These are phyloP conservation scores for Erithacus rubecula DNA, from an alignment of 2,797 vertebrate genomes.

Conservation along the genomic window DNA sequence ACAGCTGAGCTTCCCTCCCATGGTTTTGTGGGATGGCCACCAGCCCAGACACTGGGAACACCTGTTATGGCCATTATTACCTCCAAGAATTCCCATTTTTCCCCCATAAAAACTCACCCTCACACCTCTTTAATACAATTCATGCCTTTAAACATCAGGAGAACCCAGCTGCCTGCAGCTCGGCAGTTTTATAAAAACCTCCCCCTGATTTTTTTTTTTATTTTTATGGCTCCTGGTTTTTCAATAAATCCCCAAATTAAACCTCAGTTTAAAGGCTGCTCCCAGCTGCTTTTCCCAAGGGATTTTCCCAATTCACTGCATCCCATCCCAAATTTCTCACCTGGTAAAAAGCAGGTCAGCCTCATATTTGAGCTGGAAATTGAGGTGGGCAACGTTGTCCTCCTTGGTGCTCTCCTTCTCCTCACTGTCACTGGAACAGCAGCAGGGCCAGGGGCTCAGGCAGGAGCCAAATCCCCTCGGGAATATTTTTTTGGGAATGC, in stretches of 20 bases:
- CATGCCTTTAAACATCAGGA: fast-evolving
- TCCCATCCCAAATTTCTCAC: slow-evolving; percentile 48
- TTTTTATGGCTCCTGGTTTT: not conserved
- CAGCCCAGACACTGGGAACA: not conserved
- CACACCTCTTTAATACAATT: not conserved
- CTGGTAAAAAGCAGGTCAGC: slow-evolving; percentile 94
- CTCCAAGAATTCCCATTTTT: not conserved
- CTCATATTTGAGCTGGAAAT: slow-evolving; percentile 88
- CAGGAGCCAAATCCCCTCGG: fast-evolving
- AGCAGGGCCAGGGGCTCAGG: not conserved
- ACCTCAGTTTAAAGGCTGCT: not conserved
- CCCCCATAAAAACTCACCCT: not conserved
- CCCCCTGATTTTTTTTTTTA: not conserved
- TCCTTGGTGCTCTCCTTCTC: slow-evolving; percentile 81
- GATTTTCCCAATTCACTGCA: not conserved
- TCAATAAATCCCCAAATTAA: not conserved
- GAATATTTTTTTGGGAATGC: fast-evolving
- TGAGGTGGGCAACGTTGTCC: slow-evolving; percentile 87
- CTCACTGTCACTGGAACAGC: slow-evolving; percentile 86
- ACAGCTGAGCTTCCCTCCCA: not conserved
- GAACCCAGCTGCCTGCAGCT: not conserved
- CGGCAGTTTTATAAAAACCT: fast-evolving
- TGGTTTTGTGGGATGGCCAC: not conserved
- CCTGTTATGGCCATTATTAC: not conserved
- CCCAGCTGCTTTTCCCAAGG: fast-evolving